Base-by-base conservation (phyloP, 2,113 vertebrate species). In the Hiodon alosoides region DNA sequence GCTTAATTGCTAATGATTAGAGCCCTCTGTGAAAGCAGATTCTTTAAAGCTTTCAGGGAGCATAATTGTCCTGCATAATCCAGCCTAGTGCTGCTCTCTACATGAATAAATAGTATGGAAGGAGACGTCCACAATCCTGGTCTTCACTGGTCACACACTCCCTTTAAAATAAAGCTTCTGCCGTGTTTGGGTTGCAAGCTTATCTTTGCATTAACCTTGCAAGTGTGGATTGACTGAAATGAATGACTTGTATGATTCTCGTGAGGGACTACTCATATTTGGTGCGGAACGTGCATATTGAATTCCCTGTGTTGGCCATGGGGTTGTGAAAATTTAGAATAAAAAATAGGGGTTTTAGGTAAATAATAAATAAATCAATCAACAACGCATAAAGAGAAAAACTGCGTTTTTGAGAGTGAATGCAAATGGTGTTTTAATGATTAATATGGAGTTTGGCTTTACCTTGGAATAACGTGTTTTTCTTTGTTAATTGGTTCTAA, bases 1-100 rank as follows among this genome's bases (percentile, higher is more conserved):
- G 83, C 86, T 91, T 94, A 96, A 95, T 96, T 96, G 93, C 88
- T 92, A 91, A 92, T 93, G 92, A 96, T 96, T 93, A 91, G 87
- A 86, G 84, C 87, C 31, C 2, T 89, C 87, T 90, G 87, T 88
- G 91, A 94, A 95, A 94, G 87, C 88, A 2, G 82, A 93, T 91
- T 94, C 89, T 81, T 76, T 76, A 81, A 86, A 11, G 76, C 75
- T 17, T 78, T 89, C 85, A 86, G 91, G 92, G 92, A 86, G 86
- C 87, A 67, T 93, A 94, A 94, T 94, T 94, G 93, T 95, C 92
- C 90, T 87, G 54, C 85, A 89, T 93, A 96, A 95, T 94, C 92
- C 92, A 81, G 82, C 86, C 89, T 71, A 77, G 90, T 88, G 80
- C 82, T 86, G 82, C 81, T 88, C 93, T 95, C 96, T 97, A 31